Base-by-base conservation (phyloP, 2,113 vertebrate genomes). In the Nannospalax galili region DNA sequence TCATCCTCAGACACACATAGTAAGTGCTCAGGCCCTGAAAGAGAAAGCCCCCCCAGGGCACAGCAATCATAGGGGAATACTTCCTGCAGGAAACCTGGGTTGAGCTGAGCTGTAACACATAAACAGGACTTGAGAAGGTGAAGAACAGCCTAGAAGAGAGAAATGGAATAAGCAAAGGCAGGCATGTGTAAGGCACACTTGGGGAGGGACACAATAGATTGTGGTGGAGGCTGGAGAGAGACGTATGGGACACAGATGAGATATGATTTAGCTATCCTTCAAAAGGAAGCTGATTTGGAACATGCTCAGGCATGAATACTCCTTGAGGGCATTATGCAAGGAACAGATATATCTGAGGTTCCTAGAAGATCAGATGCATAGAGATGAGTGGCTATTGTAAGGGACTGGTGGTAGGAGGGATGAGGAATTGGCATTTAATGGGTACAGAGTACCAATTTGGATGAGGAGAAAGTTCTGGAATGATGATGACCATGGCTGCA, bases 141-240 rank as follows among this genome's bases (percentile, higher is more conserved):
- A 81, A 85, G 85, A 87, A 45, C 75, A 15, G 37, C 56, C 56
- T 35, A 30, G 70, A 92, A 93, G 80, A 77, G 26, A 84, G 45
- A 35, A 7, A 40, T 16, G 22, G n/a, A 60, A 42, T 28, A 58
- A 56, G 42, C 84, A 16, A 42, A 30, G 69, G 35, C 56, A 58
- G 74, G 28, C 5, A 11, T 0, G 5, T 17, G 4, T 12, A 16
- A 37, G 74, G 11, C 4, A 0, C 62, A 0, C 1, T 35, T 20
- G 45, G 58, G 78, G 37, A 20, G 60, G 64, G 42, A 3, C 7
- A 20, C 14, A 24, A 5, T 11, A 45, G 14, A 35, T 5, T 0
- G 0, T 10, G 16, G 12, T 26, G 10, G 26, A 11, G 3, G 15
- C 62, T 35, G 7, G 15, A 35, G 11, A 48, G n/a, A 45, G 15